Evolutionary conservation across 1,140 invertebrate genomes (phyloP), one percentile per base, ranked within the genome.

Genomic region (Caerostris darwini): DNA sequence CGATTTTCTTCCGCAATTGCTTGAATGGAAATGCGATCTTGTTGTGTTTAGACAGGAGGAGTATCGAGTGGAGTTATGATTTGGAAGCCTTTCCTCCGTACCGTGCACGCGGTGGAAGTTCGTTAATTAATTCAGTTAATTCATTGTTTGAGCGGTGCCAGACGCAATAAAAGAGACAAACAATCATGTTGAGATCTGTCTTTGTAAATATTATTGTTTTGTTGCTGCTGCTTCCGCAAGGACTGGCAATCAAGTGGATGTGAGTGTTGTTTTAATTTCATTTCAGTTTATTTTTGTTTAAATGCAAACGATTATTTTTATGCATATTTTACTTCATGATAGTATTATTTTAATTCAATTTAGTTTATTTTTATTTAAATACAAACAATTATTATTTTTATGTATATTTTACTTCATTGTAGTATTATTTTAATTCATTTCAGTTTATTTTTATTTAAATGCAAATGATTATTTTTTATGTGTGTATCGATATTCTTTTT

Each of bases 161-260:
- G 71, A 77, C 50, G 34, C 34, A 58, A 19, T 83, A 19, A 56
- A 34, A 34, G 34, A 34, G 34, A 34, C 34, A 34, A 17, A 58
- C 7, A 58, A 81, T 19, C 54, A 91, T 81, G 89, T 4, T 53
- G 50, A 17, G 86, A 88, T 54, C 89, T 12, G 56, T 91, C 14
- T 61, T 81, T 81, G 71, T 82, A 61, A 91, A 91, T 91, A 91
- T 91, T 91, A 14, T 91, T 57, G 69, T 91, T 59, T 50, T 91
- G 6, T 59, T 91, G 69, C n/a, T 91, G 89, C 71, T 91, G 64
- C 69, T 91, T 53, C 89, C 89, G 69, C 64, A 91, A 53, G 89
- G 89, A 59, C 69, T 91, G 19, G 57, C 89, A 34, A 91, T 91
- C 8, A 91, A 91, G 50, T 91, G 89, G 89, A 91, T 91, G 89